Percentiles rank a stretch among this genome's conserved stretches.
Conservation (phyloP, 2,113 vertebrate genomes). For the Lanius collurio region DNA sequence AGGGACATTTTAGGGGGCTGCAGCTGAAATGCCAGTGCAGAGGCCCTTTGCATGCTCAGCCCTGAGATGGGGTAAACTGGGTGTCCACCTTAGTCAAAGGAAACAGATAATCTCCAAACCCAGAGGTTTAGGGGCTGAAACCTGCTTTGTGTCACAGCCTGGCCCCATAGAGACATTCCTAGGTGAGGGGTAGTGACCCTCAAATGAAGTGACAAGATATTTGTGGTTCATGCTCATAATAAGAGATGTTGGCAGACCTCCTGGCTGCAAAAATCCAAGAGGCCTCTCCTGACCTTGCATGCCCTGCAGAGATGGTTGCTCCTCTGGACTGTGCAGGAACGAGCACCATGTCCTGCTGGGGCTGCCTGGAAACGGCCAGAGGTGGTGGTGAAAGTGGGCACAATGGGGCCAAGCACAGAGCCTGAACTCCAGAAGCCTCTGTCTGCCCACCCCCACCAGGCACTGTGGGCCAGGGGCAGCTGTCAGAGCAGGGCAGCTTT, state of each 20-base stretch:
- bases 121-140: neutral
- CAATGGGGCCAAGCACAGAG: neutral
- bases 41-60: neutral
- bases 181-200: rapidly evolving
- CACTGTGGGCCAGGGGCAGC: neutral
- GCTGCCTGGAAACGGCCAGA: neutral
- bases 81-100: rapidly evolving
- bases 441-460: neutral
- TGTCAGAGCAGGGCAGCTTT: neutral
- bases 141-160: neutral
- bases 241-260: neutral
- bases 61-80: neutral
- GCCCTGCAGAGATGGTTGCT: neutral
- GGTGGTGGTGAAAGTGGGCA: neutral
- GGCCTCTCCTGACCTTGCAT: neutral
- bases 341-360: rapidly evolving
- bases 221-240: neutral
- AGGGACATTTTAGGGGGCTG: neutral
- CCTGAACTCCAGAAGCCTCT: neutral
- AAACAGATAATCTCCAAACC: neutral
- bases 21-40: neutral
- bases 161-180: neutral
- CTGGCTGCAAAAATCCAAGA: neutral
- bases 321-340: neutral
- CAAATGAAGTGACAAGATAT: neutral